Evolutionary conservation across 2,888 invertebrate species (phyloP).

Genomic region (Pachydiplax longipennis): DNA sequence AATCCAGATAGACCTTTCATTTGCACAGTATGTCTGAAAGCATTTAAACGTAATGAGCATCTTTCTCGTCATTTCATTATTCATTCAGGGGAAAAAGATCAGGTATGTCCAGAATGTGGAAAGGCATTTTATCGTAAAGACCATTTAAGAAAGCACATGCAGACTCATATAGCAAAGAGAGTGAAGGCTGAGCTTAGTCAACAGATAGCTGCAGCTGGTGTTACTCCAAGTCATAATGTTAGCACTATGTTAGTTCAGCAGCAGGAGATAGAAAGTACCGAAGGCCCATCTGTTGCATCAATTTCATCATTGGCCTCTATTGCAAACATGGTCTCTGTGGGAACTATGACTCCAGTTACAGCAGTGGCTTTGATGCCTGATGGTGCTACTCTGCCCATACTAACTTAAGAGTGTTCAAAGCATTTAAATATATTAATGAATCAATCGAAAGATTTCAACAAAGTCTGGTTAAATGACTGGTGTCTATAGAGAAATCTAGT

Average conservation of each 20-base stretch:
- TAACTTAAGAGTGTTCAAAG: conserved; percentile 45
- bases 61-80: conserved; percentile 83
- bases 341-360: conserved; percentile 45
- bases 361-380: conserved; percentile 48
- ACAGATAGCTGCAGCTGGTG: conserved; percentile 50
- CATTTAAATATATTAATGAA: background rate
- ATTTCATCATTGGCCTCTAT: conserved; percentile 46
- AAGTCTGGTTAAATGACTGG: background rate
- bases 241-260: conserved; percentile 24
- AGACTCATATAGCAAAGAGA: conserved; percentile 78
- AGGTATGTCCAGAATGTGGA: conserved; percentile 71
- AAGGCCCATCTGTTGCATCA: background rate
- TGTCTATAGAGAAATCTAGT: background rate
- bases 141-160: conserved; percentile 79
- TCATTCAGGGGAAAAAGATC: conserved; percentile 84
- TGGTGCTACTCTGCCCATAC: conserved; percentile 47
- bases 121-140: conserved; percentile 74
- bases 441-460: background rate
- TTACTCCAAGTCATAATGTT: conserved; percentile 18
- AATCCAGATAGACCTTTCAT: conserved; percentile 82
- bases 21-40: conserved; percentile 79
- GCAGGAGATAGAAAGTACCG: background rate
- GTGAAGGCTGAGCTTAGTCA: conserved; percentile 73
- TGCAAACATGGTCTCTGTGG: conserved; percentile 40
- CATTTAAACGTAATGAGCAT: conserved; percentile 81